Base-by-base conservation (phyloP, 2,113 vertebrate species). In the Bos indicus region DNA sequence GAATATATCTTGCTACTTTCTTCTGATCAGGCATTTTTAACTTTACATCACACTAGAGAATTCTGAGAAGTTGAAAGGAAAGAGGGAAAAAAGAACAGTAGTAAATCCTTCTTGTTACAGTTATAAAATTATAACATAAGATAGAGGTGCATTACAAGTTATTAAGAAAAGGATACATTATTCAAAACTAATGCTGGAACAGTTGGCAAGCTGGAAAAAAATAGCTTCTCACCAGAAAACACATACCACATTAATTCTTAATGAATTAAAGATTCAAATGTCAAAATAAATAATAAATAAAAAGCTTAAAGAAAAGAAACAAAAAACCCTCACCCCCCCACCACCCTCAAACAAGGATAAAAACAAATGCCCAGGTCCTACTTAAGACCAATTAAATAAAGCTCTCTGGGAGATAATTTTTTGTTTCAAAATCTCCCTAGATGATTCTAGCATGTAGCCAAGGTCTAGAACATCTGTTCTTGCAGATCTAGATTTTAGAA, bases 1-100 rank as follows among this genome's bases (percentile, higher is more conserved):
- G 46, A 33, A 51, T 51, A 51, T 33, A 51, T 33, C 48, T 81
- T 81, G 28, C 28, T 48, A 12, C 28, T 81, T 30, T 30, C 78
- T 52, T 81, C 46, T 33, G 30, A n/a, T 12, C 10, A 36, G 74
- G 2, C 15, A 26, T 54, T 91, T 57, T 80, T 26, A 67, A 64
- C 30, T 59, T 52, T 23, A 54, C 9, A 40, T 33, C 3, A 87
- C 54, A 26, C 23, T n/a, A 46, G 51, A 78, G n/a, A 90, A 33
- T 95, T 40, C 23, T 91, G 81, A 40, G 33, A 86, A 92, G 8
- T 86, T 80, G 86, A 95, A 92, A 92, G 33, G 51, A 95, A 96
- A 80, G 33, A 19, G 36, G 36, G 8, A 43, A 43, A 26, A 77
- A 43, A 25, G 11, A 77, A 77, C 71, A 77, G 40, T 25, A 43